phyloP scores from a whole-genome alignment of 1,140 invertebrate genomes.

The Drosophila paulistorum region DNA sequence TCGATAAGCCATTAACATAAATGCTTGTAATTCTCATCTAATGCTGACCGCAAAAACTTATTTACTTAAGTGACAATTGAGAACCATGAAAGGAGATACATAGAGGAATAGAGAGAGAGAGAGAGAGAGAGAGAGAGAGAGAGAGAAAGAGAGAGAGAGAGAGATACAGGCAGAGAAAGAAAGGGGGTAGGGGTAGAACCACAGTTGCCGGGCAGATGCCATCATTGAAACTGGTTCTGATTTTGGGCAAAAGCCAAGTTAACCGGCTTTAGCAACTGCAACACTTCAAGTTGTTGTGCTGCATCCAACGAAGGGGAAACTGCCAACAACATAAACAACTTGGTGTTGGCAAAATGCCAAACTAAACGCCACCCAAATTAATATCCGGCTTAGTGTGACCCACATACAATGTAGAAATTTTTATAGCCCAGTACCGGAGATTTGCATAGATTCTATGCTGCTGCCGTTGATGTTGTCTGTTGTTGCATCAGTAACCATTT shows the following conservation, averaged over 20 bases:
- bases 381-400: slow-evolving; percentile 58
- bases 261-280: slow-evolving; percentile 12
- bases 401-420: slow-evolving; percentile 46
- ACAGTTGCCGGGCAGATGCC: neutral
- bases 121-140: neutral
- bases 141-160: neutral
- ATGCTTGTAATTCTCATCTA: slow-evolving; percentile 1
- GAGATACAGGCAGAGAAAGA: neutral
- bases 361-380: slow-evolving; percentile 49
- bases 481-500: slow-evolving; percentile 20
- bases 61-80: slow-evolving; percentile 31
- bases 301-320: no score
- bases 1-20: slow-evolving; percentile 9
- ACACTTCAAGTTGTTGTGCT: neutral
- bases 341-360: slow-evolving; percentile 15
- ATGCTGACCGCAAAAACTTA: slow-evolving; percentile 52
- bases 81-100: neutral
- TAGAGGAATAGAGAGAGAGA: neutral
- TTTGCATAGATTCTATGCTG: slow-evolving; percentile 55
- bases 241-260: slow-evolving; percentile 33
- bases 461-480: neutral
- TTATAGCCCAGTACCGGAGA: slow-evolving; percentile 29
- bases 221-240: slow-evolving; percentile 62
- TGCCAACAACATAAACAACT: neutral
- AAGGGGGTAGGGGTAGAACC: neutral